phyloP scores from a whole-genome alignment of 2,888 invertebrate genomes.

The Oeneis ivallda region DNA sequence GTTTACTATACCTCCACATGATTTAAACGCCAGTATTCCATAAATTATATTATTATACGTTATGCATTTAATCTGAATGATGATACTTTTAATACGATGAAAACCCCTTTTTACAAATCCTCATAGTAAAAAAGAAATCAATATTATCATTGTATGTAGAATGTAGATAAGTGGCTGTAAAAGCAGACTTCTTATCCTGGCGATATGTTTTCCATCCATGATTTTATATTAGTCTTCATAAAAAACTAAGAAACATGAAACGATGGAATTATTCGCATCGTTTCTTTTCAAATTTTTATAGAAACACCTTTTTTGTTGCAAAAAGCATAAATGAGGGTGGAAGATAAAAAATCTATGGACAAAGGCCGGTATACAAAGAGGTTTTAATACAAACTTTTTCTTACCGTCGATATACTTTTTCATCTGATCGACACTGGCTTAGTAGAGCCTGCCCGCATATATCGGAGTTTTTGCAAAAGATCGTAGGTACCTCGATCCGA shows the following conservation, averaged over 20 bases:
- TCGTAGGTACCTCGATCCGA: not conserved
- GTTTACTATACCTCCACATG: too few species aligned
- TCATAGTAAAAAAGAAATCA: too few species aligned
- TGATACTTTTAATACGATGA: too few species aligned
- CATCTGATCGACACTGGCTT: slow-evolving; percentile 42
- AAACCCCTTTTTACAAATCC: too few species aligned
- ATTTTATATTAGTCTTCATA: not conserved
- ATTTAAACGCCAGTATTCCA: too few species aligned
- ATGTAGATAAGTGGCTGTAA: too few species aligned
- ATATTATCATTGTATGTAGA: too few species aligned
- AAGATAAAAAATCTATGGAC: slow-evolving; percentile 68
- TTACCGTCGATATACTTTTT: slow-evolving; percentile 63
- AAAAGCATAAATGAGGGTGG: slow-evolving; percentile 73
- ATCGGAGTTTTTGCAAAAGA: slow-evolving; percentile 18
- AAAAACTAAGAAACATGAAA: slow-evolving; percentile 77
- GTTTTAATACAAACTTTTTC: slow-evolving; percentile 68
- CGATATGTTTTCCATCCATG: not conserved
- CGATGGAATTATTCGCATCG: slow-evolving; percentile 80
- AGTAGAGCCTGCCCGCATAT: slow-evolving; percentile 27
- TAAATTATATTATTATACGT: too few species aligned
- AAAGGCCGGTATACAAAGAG: slow-evolving; percentile 71
- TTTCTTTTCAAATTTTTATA: slow-evolving; percentile 76
- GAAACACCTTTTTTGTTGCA: slow-evolving; percentile 75
- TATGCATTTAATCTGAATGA: too few species aligned
- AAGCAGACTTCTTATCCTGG: not conserved